Evolutionary conservation across 1,140 invertebrate species (phyloP).

Genomic region (Propsilocerus akamusi): DNA sequence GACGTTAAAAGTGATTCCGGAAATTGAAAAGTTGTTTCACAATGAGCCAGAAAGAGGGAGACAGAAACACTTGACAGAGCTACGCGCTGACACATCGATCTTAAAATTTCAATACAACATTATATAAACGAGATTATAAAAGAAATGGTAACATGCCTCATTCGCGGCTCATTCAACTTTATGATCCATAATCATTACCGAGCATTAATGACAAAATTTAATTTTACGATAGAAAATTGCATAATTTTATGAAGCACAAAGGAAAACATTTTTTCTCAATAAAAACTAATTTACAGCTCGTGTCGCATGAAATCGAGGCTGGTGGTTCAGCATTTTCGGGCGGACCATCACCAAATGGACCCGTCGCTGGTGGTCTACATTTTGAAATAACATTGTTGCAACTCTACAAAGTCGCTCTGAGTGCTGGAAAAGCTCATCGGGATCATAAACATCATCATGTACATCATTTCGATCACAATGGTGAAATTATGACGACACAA

Average conservation of each 20-base stretch:
- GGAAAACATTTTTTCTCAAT: neutral
- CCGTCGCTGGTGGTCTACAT: constrained; percentile 42
- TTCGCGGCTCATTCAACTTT: too few species aligned
- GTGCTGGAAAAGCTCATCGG: constrained; percentile 61
- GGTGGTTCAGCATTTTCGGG: constrained; percentile 54
- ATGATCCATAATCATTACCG: too few species aligned
- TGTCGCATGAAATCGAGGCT: constrained; percentile 54
- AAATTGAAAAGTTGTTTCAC: too few species aligned
- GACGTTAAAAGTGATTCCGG: too few species aligned
- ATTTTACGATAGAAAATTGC: too few species aligned
- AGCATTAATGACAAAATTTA: too few species aligned
- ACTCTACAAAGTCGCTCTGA: constrained; percentile 54
- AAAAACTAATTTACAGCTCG: constrained; percentile 33
- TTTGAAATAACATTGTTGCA: constrained; percentile 63
- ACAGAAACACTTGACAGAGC: too few species aligned
- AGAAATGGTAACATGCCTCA: too few species aligned
- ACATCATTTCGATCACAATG: constrained; percentile 56
- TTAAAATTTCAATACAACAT: too few species aligned
- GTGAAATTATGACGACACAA: constrained; percentile 32
- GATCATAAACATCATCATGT: constrained; percentile 70
- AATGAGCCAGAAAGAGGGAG: too few species aligned
- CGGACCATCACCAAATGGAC: constrained; percentile 37
- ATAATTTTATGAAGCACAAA: neutral
- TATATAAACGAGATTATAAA: too few species aligned
- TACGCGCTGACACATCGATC: too few species aligned